These are phyloP conservation scores for Drosophila cracens DNA, from an alignment of 2,888 invertebrate species.

Conservation along the genomic window DNA sequence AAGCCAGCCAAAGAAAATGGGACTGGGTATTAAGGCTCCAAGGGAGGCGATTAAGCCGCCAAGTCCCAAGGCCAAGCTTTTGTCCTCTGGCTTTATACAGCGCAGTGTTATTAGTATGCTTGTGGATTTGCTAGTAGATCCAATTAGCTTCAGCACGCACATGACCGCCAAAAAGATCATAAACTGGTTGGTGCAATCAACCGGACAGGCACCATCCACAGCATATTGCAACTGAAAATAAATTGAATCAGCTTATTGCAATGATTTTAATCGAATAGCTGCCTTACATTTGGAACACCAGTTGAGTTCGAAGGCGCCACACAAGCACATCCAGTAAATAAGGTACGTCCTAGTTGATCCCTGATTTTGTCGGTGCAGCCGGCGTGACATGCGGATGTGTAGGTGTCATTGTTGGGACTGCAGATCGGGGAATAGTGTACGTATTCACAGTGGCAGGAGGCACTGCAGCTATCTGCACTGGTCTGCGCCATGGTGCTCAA, in stretches of 20 bases:
- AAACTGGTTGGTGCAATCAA: conserved; percentile 86
- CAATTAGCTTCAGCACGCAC: conserved; percentile 86
- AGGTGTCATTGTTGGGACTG: conserved; percentile 88
- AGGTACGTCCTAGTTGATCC: conserved; percentile 45
- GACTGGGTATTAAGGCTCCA: conserved; percentile 90
- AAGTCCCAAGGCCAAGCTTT: conserved; percentile 89
- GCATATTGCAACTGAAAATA: conserved; percentile 50
- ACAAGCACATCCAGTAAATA: conserved; percentile 61
- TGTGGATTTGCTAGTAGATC: conserved; percentile 87
- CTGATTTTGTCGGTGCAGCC: conserved; percentile 86
- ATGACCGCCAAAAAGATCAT: conserved; percentile 86
- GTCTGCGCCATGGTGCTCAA: conserved; percentile 39
- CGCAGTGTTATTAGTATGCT: conserved; percentile 87
- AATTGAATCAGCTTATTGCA: neutral
- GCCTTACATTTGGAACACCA: conserved; percentile 22
- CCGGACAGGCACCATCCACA: conserved; percentile 86
- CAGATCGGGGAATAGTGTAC: conserved; percentile 91
- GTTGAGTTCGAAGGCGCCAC: conserved; percentile 22
- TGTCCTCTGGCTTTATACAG: conserved; percentile 89
- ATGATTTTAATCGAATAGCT: neutral
- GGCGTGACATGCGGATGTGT: conserved; percentile 92
- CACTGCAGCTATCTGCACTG: conserved; percentile 86
- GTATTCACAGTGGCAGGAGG: conserved; percentile 89
- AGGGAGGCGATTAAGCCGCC: conserved; percentile 88
- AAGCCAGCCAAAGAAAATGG: conserved; percentile 90